Conservation (phyloP, 2,888 invertebrate species). For the Epinotia demarniana region DNA sequence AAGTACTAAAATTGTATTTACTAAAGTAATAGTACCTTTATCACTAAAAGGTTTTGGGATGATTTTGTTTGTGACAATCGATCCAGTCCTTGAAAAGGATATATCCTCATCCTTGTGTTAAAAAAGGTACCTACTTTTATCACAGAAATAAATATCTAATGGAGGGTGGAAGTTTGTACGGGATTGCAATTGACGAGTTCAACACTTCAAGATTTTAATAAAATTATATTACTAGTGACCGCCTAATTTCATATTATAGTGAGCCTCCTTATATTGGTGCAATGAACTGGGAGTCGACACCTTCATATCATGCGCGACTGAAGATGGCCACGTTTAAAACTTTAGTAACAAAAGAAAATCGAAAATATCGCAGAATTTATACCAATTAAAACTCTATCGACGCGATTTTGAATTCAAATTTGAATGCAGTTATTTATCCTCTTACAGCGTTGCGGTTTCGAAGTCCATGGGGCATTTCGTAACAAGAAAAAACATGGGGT, state of each 20-base stretch:
- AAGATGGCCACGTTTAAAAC: slow-evolving; percentile 4
- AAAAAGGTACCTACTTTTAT: too few species aligned
- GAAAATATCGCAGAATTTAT: neutral
- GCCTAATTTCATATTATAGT: neutral
- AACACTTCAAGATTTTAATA: neutral
- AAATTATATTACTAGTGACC: neutral
- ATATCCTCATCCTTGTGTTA: too few species aligned
- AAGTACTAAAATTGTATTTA: too few species aligned
- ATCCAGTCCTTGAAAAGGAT: neutral
- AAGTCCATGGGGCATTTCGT: neutral
- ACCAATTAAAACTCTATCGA: neutral
- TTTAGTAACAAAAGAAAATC: neutral
- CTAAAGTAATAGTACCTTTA: too few species aligned
- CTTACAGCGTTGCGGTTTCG: neutral
- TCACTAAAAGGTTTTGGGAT: neutral
- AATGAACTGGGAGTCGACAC: neutral
- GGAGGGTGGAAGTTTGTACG: too few species aligned
- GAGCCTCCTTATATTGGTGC: neutral
- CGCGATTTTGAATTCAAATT: neutral
- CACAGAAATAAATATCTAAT: too few species aligned
- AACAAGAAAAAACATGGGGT: slow-evolving; percentile 6
- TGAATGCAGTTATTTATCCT: neutral
- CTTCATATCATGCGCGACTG: neutral
- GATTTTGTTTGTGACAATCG: neutral
- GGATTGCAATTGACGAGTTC: neutral